Conservation (phyloP, 2,113 vertebrate genomes). For the Hydrolagus affinis region DNA sequence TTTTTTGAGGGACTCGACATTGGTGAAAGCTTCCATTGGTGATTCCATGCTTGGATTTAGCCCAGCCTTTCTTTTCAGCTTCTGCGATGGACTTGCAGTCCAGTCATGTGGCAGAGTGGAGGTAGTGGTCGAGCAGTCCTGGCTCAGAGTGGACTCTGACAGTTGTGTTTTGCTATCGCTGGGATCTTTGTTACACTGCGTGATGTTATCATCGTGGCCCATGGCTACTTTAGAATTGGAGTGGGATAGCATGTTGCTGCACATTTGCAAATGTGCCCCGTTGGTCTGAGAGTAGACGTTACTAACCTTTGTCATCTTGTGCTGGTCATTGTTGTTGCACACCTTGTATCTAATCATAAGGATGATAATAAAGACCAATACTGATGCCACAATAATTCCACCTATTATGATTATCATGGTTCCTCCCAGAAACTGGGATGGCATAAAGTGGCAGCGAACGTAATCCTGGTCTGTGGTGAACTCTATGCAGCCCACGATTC, state of each 20-base stretch:
- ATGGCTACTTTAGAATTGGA: constrained; percentile 79
- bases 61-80: constrained; percentile 76
- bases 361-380: constrained; percentile 97
- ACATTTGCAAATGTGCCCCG: constrained; percentile 76
- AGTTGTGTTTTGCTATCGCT: constrained; percentile 53
- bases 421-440: constrained; percentile 95
- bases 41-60: constrained; percentile 53
- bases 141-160: constrained; percentile 61
- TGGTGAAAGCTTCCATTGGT: constrained; percentile 55
- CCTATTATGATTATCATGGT: constrained; percentile 99
- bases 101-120: constrained; percentile 70
- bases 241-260: constrained; percentile 58
- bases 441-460: constrained; percentile 96
- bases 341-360: constrained; percentile 99
- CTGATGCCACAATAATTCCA: constrained; percentile 92
- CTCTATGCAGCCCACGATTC: constrained; percentile 90
- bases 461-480: constrained; percentile 95
- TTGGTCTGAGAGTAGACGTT: constrained; percentile 94
- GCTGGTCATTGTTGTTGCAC: constrained; percentile 75
- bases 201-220: constrained; percentile 61
- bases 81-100: constrained; percentile 72
- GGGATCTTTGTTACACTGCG: constrained; percentile 60
- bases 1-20: constrained; percentile 78
- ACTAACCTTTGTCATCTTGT: constrained; percentile 78
- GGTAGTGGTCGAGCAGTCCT: constrained; percentile 73